phyloP scores from a whole-genome alignment of 2,797 vertebrate species.

The Clarias pachynema region DNA sequence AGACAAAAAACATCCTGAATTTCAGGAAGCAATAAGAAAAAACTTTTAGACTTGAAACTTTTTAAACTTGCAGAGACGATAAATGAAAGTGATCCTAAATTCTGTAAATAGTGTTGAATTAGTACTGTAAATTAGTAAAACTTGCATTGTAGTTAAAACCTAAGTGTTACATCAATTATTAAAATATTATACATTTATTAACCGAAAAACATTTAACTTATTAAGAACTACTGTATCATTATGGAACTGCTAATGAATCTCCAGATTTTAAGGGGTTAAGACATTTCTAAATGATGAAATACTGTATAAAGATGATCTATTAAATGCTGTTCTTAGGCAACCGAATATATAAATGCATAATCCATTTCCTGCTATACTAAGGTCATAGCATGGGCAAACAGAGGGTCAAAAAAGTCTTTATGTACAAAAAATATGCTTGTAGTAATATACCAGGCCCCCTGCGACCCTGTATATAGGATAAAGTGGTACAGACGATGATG shows the following conservation, averaged over 20 bases:
- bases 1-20: background rate
- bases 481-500: no score
- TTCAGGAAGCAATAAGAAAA: background rate
- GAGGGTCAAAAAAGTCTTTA: background rate
- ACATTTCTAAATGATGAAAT: background rate
- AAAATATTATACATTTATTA: background rate
- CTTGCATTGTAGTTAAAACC: background rate
- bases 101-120: background rate
- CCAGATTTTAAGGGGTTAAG: background rate
- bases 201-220: background rate
- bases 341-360: background rate
- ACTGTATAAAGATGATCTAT: background rate
- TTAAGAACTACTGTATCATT: background rate
- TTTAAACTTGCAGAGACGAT: background rate
- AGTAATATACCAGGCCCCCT: background rate
- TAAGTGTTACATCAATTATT: background rate
- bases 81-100: background rate
- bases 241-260: background rate
- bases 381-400: background rate
- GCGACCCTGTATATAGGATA: no score
- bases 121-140: background rate
- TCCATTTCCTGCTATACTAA: no score
- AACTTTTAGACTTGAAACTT: background rate
- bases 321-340: no score
- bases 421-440: background rate